A percentile compares a stretch with the other conserved stretches of the same genome.
phyloP scores from a whole-genome alignment of 2,113 vertebrate genomes.

The Oreotragus oreotragus region DNA sequence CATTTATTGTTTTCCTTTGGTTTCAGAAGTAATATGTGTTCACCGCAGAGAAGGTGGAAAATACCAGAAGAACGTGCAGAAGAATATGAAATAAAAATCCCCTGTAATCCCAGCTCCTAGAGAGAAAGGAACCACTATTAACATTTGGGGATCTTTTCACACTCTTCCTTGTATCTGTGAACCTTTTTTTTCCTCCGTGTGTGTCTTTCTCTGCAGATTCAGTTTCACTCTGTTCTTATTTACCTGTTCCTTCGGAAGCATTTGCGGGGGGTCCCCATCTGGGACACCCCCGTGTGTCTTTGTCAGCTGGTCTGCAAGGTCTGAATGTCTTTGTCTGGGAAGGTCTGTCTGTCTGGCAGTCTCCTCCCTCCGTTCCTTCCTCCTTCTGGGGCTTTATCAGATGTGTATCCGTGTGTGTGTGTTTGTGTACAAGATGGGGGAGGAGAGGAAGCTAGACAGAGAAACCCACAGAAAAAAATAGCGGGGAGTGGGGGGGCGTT shows the following conservation, averaged over 20 bases:
- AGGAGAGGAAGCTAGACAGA: background rate
- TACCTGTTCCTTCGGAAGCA: background rate
- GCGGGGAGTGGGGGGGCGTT: fast-evolving
- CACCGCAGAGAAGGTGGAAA: background rate
- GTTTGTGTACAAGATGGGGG: background rate
- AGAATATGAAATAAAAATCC: background rate
- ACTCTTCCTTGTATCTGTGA: background rate
- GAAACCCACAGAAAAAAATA: background rate
- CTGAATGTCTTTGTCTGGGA: background rate
- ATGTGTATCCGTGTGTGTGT: background rate
- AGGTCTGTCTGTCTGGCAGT: background rate
- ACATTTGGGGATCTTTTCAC: background rate
- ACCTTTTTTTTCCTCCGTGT: background rate
- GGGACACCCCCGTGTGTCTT: background rate
- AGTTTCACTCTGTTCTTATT: background rate
- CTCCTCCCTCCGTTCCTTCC: background rate
- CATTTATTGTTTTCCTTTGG: slow-evolving; percentile 36
- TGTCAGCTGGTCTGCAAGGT: background rate
- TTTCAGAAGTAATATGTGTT: background rate
- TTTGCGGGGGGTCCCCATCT: background rate
- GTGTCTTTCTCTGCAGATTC: background rate
- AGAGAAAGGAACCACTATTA: background rate
- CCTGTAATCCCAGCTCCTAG: background rate
- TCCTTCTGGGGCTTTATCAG: background rate
- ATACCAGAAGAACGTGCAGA: background rate